Base-by-base conservation (phyloP, 2,797 vertebrate species). In the Syngnathus rostellatus region DNA sequence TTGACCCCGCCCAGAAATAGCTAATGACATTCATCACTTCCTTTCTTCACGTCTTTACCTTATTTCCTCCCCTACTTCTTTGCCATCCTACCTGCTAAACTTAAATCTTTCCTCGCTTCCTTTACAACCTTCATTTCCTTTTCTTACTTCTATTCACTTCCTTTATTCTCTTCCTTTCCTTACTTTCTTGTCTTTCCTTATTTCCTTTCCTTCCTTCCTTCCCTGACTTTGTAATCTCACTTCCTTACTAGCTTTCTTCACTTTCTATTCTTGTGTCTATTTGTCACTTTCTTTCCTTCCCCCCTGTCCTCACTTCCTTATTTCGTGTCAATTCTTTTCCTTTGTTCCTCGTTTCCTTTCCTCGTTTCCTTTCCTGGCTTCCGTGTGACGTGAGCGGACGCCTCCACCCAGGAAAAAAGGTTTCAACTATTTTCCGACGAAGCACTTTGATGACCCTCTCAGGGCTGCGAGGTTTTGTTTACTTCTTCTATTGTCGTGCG, bases 371-470 rank as follows among this genome's bases (percentile, higher is more conserved):
- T 38, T 38, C 37, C 21, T 25, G 40, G 41, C 60, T 45, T 63
- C 43, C 14, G 39, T 11, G 63, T 25, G 63, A 40, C 46, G 23
- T 50, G 23, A 31, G 10, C 21, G 62, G n/a, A 64, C 23, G 46
- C 38, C 58, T 37, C 54, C 9, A 31, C 54, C 54, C 12, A 57
- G 55, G 31, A 58, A 58, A 39, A 40, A 41, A n/a, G 6, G 19
- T 62, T 31, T 70, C 40, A 70, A 69, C 68, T 64, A 67, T 10
- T 69, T 40, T 75, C 25, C 71, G 81, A 21, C 71, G 66, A 83
- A 85, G 87, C 85, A 87, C 85, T 87, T 87, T 83, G 82, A 77
- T 79, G 73, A 83, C 85, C 77, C 83, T 86, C 81, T 86, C 81
- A 83, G 84, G 84, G 81, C 74, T 85, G 76, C 77, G 75, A 83